A percentile compares a stretch with the other conserved stretches of the same genome.
Evolutionary conservation across 1,140 invertebrate species (phyloP).

Genomic region (Cyclina sinensis): DNA sequence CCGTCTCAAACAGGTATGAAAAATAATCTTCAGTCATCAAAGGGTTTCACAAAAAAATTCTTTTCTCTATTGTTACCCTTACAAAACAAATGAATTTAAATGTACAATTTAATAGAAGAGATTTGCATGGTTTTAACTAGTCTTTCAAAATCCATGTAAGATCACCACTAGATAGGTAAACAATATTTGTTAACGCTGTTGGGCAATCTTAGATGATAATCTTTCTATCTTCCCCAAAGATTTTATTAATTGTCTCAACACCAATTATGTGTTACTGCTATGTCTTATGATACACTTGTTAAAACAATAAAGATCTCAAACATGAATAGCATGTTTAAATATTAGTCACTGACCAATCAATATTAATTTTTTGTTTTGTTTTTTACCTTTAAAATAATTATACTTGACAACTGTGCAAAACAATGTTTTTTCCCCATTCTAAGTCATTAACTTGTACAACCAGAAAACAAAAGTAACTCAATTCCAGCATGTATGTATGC

Average conservation of each 20-base stretch:
- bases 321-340: not conserved
- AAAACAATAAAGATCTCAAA: not conserved
- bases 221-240: not conserved
- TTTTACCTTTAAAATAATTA: not conserved
- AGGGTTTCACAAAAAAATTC: too few relatives aligned
- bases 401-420: constrained; percentile 29
- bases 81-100: not conserved
- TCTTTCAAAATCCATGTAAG: constrained; percentile 5
- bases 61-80: not conserved
- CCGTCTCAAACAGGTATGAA: not conserved
- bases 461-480: not conserved
- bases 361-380: not conserved
- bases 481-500: not conserved
- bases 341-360: constrained; percentile 17
- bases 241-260: not conserved
- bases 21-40: not conserved
- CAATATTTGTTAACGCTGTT: not conserved
- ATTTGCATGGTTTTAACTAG: constrained; percentile 24
- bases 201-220: not conserved
- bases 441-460: too few relatives aligned
- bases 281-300: not conserved
- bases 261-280: not conserved
- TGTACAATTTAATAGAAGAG: not conserved
- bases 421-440: not conserved
- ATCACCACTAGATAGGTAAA: not conserved